Evolutionary conservation across 1,140 invertebrate species (phyloP).

Genomic region (Papilio machaon): DNA sequence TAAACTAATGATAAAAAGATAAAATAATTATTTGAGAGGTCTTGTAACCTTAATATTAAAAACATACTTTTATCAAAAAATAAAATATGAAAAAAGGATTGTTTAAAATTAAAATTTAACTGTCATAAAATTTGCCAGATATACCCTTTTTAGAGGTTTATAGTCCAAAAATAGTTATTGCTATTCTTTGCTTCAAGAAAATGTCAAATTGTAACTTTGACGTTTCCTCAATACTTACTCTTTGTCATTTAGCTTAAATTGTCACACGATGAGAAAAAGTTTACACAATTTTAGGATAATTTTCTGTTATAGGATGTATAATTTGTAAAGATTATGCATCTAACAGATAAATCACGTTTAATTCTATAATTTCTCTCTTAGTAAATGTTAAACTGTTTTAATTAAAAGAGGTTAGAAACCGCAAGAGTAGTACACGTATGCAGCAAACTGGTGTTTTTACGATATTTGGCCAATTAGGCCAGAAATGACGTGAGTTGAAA

Average conservation of each 20-base stretch:
- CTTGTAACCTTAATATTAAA: too few species aligned
- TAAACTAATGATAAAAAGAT: background rate
- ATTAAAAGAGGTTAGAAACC: slow-evolving; percentile 64
- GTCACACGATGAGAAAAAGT: slow-evolving; percentile 49
- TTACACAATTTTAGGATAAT: slow-evolving; percentile 53
- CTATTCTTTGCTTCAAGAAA: background rate
- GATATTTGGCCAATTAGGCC: slow-evolving; percentile 47
- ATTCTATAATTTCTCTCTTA: slow-evolving; percentile 44
- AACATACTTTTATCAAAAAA: too few species aligned
- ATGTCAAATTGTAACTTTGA: background rate
- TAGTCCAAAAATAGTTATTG: background rate
- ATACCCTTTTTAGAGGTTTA: background rate
- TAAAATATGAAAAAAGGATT: too few species aligned
- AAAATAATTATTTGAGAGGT: background rate
- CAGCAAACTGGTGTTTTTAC: slow-evolving; percentile 66
- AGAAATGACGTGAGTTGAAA: slow-evolving; percentile 72
- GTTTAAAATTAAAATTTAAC: background rate
- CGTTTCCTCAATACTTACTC: background rate
- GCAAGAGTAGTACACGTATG: slow-evolving; percentile 77
- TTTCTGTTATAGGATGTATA: slow-evolving; percentile 51
- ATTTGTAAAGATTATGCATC: slow-evolving; percentile 49
- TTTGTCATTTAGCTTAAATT: slow-evolving; percentile 43
- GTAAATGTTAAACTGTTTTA: slow-evolving; percentile 20
- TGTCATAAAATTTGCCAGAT: background rate
- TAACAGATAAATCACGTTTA: slow-evolving; percentile 41